These are phyloP conservation scores for Diaperis boleti DNA, from an alignment of 2,888 invertebrate species.

Conservation along the genomic window DNA sequence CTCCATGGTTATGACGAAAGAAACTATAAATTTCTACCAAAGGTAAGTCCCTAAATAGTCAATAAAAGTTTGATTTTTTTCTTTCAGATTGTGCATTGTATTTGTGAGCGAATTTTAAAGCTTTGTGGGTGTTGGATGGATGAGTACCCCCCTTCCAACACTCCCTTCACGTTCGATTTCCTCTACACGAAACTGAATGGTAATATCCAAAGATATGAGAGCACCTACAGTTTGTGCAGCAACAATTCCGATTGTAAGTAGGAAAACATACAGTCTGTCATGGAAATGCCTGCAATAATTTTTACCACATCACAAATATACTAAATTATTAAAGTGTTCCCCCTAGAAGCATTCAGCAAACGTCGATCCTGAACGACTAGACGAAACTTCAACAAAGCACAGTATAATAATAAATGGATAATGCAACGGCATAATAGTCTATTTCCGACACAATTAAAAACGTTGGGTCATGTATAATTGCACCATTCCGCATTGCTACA, in stretches of 20 bases:
- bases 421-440: no score
- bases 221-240: slow-evolving; percentile 59
- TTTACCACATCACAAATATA: no score
- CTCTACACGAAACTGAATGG: slow-evolving; percentile 61
- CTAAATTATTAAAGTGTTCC: no score
- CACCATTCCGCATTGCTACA: no score
- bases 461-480: no score
- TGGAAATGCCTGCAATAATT: no score
- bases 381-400: no score
- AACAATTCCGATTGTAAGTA: slow-evolving; percentile 58
- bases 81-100: slow-evolving; percentile 78
- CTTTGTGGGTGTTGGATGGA: slow-evolving; percentile 75
- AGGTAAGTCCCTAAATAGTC: slow-evolving; percentile 69
- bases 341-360: no score
- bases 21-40: slow-evolving; percentile 80
- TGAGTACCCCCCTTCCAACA: slow-evolving; percentile 69
- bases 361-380: no score
- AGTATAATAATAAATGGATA: no score
- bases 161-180: slow-evolving; percentile 73
- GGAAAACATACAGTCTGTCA: no score
- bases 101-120: slow-evolving; percentile 82
- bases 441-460: no score
- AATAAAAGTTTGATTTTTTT: background rate
- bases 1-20: slow-evolving; percentile 85
- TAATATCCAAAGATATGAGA: slow-evolving; percentile 58